A percentile compares a stretch with the other conserved stretches of the same genome.
Conservation (phyloP, 2,113 vertebrate genomes). For the Rhinolophus sinicus region DNA sequence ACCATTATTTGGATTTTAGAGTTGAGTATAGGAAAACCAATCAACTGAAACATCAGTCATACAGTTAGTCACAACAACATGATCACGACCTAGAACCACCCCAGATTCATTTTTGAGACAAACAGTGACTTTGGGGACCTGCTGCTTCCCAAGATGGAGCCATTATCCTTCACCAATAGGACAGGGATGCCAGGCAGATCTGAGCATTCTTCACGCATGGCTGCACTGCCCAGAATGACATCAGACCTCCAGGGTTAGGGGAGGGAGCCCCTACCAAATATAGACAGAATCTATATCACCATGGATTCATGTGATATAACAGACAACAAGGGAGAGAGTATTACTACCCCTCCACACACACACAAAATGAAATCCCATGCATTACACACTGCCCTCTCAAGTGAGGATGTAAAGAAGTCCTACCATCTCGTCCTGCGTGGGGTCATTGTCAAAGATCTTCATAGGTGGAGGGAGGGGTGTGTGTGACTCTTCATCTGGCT, state of each 20-base stretch:
- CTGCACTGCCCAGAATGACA: background rate
- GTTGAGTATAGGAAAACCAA: background rate
- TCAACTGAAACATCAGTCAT: background rate
- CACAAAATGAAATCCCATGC: background rate
- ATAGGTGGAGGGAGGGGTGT: conserved; percentile 96
- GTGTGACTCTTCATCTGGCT: conserved; percentile 96
- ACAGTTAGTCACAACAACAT: background rate
- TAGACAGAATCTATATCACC: background rate
- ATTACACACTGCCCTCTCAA: background rate
- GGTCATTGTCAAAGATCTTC: conserved; percentile 99
- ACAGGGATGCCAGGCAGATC: background rate
- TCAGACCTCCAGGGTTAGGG: background rate
- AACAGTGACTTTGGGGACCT: background rate
- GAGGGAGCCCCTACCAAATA: background rate
- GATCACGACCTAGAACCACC: background rate
- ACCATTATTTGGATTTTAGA: background rate
- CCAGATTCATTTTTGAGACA: background rate
- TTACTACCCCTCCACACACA: rapidly evolving
- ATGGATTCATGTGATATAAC: background rate
- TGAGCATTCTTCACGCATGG: background rate
- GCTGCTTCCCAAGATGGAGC: background rate
- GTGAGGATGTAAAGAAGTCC: conserved; percentile 46
- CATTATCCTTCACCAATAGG: background rate
- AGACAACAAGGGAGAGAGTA: background rate
- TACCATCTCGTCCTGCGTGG: conserved; percentile 97